phyloP scores from a whole-genome alignment of 2,113 vertebrate species.

The Poecilia latipinna region DNA sequence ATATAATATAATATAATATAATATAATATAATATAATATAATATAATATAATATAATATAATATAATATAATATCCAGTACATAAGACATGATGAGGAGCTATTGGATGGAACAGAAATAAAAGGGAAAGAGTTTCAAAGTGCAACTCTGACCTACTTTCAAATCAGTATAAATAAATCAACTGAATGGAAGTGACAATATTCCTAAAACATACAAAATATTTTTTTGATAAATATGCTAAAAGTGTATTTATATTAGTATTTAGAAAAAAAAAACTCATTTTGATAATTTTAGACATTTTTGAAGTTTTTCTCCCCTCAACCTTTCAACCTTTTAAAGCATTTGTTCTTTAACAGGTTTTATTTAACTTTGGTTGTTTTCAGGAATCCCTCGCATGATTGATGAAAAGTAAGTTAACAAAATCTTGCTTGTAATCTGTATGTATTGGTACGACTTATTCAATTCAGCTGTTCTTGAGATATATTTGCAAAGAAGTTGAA shows the following conservation, averaged over 20 bases:
- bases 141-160: constrained; percentile 54
- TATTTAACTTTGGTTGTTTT: neutral
- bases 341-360: neutral
- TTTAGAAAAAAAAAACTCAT: neutral
- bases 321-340: neutral
- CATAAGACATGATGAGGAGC: neutral
- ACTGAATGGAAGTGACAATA: constrained; percentile 14
- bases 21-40: constrained; percentile 1
- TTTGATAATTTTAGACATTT: too few relatives aligned
- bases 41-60: constrained; percentile 1
- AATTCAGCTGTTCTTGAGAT: too few relatives aligned
- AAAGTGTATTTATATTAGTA: neutral
- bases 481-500: too few relatives aligned
- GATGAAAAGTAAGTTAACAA: too few relatives aligned
- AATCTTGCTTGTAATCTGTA: too few relatives aligned
- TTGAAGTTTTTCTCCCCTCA: too few relatives aligned
- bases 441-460: too few relatives aligned
- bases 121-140: constrained; percentile 32
- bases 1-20: neutral
- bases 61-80: neutral
- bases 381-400: neutral
- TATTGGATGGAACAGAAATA: neutral
- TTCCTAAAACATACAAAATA: neutral
- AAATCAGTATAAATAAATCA: neutral
- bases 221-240: too few relatives aligned